phyloP scores from a whole-genome alignment of 1,140 invertebrate species.

The Pemphigus obesinymphae region DNA sequence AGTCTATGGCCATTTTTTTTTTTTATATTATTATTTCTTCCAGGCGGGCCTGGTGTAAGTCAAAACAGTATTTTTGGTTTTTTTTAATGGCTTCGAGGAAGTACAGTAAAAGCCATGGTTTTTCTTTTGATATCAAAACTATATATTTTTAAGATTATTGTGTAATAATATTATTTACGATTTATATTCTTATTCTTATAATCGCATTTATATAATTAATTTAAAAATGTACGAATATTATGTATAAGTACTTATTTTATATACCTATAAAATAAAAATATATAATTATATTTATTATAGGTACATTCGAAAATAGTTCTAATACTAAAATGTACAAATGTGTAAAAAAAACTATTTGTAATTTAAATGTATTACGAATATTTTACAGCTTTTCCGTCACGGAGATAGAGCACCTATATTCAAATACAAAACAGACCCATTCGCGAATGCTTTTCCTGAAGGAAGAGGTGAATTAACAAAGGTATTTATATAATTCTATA shows the following conservation, averaged over 20 bases:
- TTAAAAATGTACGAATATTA: not conserved
- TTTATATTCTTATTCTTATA: too few relatives aligned
- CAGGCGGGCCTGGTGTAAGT: too few relatives aligned
- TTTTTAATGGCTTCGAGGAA: too few relatives aligned
- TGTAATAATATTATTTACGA: too few relatives aligned
- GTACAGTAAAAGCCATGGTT: too few relatives aligned
- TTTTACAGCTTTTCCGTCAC: constrained; percentile 23
- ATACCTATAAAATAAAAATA: not conserved
- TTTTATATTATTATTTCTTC: too few relatives aligned
- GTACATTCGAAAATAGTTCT: not conserved
- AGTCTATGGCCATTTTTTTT: too few relatives aligned
- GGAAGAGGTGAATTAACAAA: not conserved
- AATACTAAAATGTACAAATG: not conserved
- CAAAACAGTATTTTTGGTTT: too few relatives aligned
- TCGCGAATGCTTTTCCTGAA: constrained; percentile 2
- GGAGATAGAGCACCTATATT: not conserved
- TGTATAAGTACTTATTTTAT: not conserved
- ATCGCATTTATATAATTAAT: too few relatives aligned
- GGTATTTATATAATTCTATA: not conserved
- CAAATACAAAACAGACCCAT: not conserved
- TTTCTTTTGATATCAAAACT: too few relatives aligned
- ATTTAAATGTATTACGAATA: not conserved
- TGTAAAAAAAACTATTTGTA: not conserved
- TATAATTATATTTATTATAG: not conserved
- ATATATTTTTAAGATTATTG: too few relatives aligned